A percentile compares a stretch with the other conserved stretches of the same genome.
Conservation (phyloP, 2,797 vertebrate species). For the Catostomus latipinnis region DNA sequence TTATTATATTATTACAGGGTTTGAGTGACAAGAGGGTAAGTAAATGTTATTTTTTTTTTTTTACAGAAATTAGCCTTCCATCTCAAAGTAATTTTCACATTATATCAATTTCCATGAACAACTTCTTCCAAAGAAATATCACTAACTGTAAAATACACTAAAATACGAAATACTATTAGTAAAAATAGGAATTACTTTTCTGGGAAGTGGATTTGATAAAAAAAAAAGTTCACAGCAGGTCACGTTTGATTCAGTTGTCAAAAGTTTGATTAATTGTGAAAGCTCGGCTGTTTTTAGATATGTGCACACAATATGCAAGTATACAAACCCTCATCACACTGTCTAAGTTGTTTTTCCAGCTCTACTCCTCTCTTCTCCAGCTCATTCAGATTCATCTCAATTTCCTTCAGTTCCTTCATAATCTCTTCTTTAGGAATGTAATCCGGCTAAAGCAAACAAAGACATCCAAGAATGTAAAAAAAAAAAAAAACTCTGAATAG, state of each 20-base stretch:
- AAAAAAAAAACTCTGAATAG: neutral
- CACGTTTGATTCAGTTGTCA: no score
- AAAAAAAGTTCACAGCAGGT: no score
- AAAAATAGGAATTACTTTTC: no score
- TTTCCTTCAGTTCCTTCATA: slow-evolving; percentile 79
- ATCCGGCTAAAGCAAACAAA: slow-evolving; percentile 74
- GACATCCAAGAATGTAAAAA: neutral
- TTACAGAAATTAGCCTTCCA: no score
- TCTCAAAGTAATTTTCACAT: no score
- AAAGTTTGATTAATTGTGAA: neutral
- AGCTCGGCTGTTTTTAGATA: neutral
- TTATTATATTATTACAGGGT: no score
- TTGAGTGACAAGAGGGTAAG: no score
- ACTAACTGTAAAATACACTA: no score
- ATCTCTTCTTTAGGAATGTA: slow-evolving; percentile 85
- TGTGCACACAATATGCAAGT: neutral
- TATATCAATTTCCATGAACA: no score
- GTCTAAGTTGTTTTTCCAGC: slow-evolving; percentile 85
- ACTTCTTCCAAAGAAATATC: no score
- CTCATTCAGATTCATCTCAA: slow-evolving; percentile 82
- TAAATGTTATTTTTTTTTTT: no score
- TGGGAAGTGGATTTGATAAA: neutral
- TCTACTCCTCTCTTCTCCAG: slow-evolving; percentile 87
- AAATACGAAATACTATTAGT: no score
- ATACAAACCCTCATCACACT: slow-evolving; percentile 44